These are phyloP conservation scores for Chironomus tentans DNA, from an alignment of 2,888 invertebrate genomes.

Conservation along the genomic window DNA sequence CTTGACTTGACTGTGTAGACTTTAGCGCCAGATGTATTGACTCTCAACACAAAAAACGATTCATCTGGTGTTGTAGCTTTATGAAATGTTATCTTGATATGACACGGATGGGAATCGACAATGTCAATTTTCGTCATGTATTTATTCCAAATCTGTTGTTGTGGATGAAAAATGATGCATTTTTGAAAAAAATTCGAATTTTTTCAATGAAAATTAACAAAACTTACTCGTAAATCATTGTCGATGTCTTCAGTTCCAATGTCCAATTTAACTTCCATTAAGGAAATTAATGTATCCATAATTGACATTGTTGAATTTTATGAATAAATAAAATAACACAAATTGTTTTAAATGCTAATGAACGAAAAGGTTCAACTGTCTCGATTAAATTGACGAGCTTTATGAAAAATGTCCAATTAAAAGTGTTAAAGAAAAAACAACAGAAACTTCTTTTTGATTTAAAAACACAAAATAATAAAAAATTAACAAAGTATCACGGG, in stretches of 20 bases:
- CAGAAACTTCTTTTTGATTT: too few relatives aligned
- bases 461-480: too few relatives aligned
- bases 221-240: slow-evolving; percentile 35
- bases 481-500: too few relatives aligned
- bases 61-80: slow-evolving; percentile 31
- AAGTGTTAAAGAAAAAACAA: too few relatives aligned
- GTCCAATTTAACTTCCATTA: slow-evolving; percentile 41
- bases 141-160: slow-evolving; percentile 36
- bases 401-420: too few relatives aligned
- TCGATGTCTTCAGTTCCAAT: slow-evolving; percentile 39
- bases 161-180: too few relatives aligned
- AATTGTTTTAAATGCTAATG: too few relatives aligned
- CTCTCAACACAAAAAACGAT: slow-evolving; percentile 35
- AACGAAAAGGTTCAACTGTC: too few relatives aligned
- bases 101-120: slow-evolving; percentile 42
- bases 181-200: too few relatives aligned
- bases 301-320: too few relatives aligned
- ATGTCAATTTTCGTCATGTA: slow-evolving; percentile 42
- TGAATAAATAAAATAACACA: too few relatives aligned
- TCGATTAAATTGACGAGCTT: too few relatives aligned
- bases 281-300: slow-evolving; percentile 29
- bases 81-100: slow-evolving; percentile 38
- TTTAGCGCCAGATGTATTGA: slow-evolving; percentile 41
- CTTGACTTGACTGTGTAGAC: slow-evolving; percentile 39
- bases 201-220: background rate